Conservation (phyloP, 2,888 invertebrate species). For the Clivina fossor region DNA sequence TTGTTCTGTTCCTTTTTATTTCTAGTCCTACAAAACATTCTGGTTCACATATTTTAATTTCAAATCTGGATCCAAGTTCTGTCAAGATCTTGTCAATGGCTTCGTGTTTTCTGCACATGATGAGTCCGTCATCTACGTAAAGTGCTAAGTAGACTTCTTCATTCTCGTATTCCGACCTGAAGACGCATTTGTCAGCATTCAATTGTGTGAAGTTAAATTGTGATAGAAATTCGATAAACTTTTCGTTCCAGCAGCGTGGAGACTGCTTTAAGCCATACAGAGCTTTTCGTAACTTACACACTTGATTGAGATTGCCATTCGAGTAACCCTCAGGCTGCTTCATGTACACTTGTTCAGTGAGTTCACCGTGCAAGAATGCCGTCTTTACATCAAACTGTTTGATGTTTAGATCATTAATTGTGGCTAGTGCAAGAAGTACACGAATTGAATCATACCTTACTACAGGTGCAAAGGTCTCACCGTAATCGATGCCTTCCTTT, state of each 20-base stretch:
- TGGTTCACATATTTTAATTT: constrained; percentile 4
- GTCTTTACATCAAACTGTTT: constrained; percentile 27
- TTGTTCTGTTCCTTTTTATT: too few relatives aligned
- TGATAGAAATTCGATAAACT: constrained; percentile 12
- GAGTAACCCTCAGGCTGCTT: constrained; percentile 15
- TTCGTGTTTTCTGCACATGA: neutral
- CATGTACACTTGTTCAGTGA: constrained; percentile 32
- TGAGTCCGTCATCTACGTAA: constrained; percentile 19
- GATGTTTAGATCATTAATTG: constrained; percentile 13
- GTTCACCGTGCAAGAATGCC: constrained; percentile 28
- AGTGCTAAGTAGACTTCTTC: constrained; percentile 12
- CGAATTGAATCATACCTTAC: constrained; percentile 40
- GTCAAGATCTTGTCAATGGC: neutral
- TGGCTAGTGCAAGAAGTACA: constrained; percentile 33
- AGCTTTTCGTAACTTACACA: constrained; percentile 24
- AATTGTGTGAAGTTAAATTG: constrained; percentile 17
- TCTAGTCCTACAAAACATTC: constrained; percentile 31
- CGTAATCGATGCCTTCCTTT: constrained; percentile 39
- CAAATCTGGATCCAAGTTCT: constrained; percentile 4
- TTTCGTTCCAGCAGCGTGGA: too few relatives aligned
- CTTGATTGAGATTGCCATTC: constrained; percentile 22
- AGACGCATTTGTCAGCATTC: constrained; percentile 21
- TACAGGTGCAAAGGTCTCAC: constrained; percentile 42
- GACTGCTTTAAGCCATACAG: constrained; percentile 37
- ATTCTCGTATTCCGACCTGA: too few relatives aligned